phyloP scores from a whole-genome alignment of 2,888 invertebrate genomes.

The Agriopis aurantiaria region DNA sequence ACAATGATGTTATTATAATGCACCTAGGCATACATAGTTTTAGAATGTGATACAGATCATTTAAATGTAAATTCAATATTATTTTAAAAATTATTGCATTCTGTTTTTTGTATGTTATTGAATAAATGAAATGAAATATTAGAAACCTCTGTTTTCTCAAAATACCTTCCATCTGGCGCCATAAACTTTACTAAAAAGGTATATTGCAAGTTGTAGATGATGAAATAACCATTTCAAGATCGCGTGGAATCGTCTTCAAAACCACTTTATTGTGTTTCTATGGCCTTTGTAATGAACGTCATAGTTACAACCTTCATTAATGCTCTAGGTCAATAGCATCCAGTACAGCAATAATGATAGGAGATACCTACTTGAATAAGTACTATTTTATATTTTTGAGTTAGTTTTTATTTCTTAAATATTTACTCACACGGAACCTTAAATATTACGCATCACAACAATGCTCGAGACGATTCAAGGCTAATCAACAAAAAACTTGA shows the following conservation, averaged over 20 bases:
- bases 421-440: background rate
- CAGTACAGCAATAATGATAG: slow-evolving; percentile 7
- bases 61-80: too few relatives aligned
- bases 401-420: background rate
- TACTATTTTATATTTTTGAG: background rate
- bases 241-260: slow-evolving; percentile 11
- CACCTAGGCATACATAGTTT: too few relatives aligned
- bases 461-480: slow-evolving; percentile 17
- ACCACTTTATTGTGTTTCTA: slow-evolving; percentile 26
- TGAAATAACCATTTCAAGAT: slow-evolving; percentile 2
- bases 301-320: slow-evolving; percentile 31
- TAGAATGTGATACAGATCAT: too few relatives aligned
- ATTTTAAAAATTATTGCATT: too few relatives aligned
- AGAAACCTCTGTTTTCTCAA: too few relatives aligned
- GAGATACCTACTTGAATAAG: slow-evolving; percentile 1
- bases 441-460: background rate
- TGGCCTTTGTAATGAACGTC: slow-evolving; percentile 27
- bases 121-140: too few relatives aligned
- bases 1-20: too few relatives aligned
- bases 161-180: too few relatives aligned
- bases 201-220: background rate
- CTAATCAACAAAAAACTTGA: slow-evolving; percentile 10
- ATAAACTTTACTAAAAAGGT: too few relatives aligned
- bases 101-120: too few relatives aligned
- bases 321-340: slow-evolving; percentile 34